A percentile compares a stretch with the other conserved stretches of the same genome.
These are phyloP conservation scores for Elanoides forficatus DNA, from an alignment of 2,113 vertebrate genomes.

Conservation along the genomic window DNA sequence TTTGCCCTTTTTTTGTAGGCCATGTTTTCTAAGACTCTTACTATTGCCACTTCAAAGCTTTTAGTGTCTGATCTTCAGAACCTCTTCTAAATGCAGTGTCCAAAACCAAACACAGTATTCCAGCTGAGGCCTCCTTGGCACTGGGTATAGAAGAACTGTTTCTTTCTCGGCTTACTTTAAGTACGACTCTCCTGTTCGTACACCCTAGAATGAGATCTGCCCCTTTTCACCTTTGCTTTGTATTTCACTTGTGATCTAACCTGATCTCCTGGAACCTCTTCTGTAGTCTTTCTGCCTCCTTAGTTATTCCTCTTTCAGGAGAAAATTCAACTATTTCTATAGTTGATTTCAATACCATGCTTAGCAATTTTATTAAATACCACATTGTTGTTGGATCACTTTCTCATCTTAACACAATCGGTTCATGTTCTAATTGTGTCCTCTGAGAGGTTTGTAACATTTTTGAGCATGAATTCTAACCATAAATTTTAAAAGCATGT, in stretches of 20 bases:
- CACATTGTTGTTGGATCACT: background rate
- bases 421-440: background rate
- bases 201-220: background rate
- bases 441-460: background rate
- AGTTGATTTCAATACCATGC: background rate
- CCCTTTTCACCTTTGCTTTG: background rate
- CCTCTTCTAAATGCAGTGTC: background rate
- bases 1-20: background rate
- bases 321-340: background rate
- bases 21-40: background rate
- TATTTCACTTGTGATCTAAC: background rate
- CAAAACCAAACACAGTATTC: background rate
- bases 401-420: background rate
- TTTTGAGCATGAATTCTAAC: background rate
- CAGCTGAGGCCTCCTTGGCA: background rate
- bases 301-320: background rate
- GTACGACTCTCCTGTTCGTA: background rate
- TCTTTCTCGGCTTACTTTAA: background rate
- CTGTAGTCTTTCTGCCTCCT: background rate
- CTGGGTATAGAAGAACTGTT: background rate
- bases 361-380: background rate
- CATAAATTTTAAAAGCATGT: background rate
- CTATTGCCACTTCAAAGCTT: background rate
- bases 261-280: background rate
- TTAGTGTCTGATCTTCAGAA: background rate